Conservation (phyloP, 2,888 invertebrate species). For the Drosophila pseudotakahashii region DNA sequence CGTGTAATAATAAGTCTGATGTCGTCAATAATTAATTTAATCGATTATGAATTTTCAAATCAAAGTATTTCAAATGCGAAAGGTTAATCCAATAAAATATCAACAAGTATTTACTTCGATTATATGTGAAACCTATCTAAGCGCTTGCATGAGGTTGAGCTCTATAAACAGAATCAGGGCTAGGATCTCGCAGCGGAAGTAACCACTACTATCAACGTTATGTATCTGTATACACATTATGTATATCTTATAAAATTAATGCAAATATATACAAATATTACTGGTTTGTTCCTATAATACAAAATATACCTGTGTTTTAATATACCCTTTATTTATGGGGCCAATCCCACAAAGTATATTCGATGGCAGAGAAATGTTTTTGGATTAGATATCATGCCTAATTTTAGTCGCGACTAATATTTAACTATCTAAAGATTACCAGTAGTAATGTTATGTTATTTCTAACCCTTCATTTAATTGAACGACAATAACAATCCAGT, state of each 20-base stretch:
- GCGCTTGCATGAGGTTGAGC: slow-evolving; percentile 26
- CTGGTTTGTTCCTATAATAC: slow-evolving; percentile 70
- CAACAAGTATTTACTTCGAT: slow-evolving; percentile 59
- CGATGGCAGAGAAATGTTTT: too few species aligned
- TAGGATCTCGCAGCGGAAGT: slow-evolving; percentile 37
- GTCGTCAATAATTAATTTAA: slow-evolving; percentile 79
- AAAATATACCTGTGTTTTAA: slow-evolving; percentile 3
- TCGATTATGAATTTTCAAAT: slow-evolving; percentile 55
- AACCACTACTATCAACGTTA: slow-evolving; percentile 55
- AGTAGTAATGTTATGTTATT: too few species aligned
- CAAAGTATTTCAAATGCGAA: slow-evolving; percentile 60
- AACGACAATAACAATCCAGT: too few species aligned
- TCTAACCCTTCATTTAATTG: too few species aligned
- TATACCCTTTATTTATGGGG: not conserved
- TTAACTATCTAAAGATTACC: too few species aligned
- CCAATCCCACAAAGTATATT: not conserved
- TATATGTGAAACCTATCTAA: slow-evolving; percentile 44
- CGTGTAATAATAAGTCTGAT: slow-evolving; percentile 83
- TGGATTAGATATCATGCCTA: too few species aligned
- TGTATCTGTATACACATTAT: slow-evolving; percentile 59
- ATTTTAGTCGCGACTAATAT: too few species aligned
- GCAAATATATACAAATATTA: slow-evolving; percentile 64
- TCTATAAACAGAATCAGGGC: slow-evolving; percentile 17
- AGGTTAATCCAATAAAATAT: slow-evolving; percentile 45
- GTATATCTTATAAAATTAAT: slow-evolving; percentile 50